Evolutionary conservation across 2,113 vertebrate species (phyloP), one percentile per base, ranked within the genome.

Genomic region (Dolichallabes microphthalmus): DNA sequence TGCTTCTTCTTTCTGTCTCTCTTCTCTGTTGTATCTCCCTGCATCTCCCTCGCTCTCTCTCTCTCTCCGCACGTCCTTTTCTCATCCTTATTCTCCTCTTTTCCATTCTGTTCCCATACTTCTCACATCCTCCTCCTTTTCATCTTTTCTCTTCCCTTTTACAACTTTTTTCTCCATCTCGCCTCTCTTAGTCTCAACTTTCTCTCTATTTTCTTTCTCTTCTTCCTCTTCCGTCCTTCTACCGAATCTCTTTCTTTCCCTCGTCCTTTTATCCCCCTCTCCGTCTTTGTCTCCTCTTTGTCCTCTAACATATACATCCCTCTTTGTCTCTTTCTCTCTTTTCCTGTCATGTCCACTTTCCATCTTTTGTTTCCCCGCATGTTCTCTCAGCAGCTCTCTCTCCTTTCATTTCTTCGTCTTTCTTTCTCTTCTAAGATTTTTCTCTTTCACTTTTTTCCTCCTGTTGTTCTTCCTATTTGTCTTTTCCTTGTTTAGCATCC

Each of bases 231-330:
- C 13, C 15, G 12, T 19, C 13, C 45, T 15, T 32, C 0, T 3
- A 14, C 4, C 2, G 25, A 17, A 7, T 69, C 15, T 75, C 45
- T 53, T 30, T 11, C 45, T 52, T 13, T 4, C 57, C n/a, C 25
- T 77, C 27, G 30, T 76, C 19, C 25, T 50, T 75, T n/a, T 13
- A 50, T 63, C 35, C 80, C 22, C 60, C 22, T 82, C 86, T 76
- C 80, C 76, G 71, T 83, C 8, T 55, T 50, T 11, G n/a, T 7
- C 4, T 53, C 74, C n/a, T 45, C 45, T 45, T 45, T 20, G 22
- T 75, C 25, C 22, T 63, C 61, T 52, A 53, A 84, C 61, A 4
- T 27, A 50, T 52, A 45, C 17, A 68, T 17, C 10, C 39, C 25
- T 53, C 22, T 45, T 2, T 13, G 5, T 15, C 4, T 52, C 11